Base-by-base conservation (phyloP, 1,140 invertebrate genomes). In the Bicyclus anynana region DNA sequence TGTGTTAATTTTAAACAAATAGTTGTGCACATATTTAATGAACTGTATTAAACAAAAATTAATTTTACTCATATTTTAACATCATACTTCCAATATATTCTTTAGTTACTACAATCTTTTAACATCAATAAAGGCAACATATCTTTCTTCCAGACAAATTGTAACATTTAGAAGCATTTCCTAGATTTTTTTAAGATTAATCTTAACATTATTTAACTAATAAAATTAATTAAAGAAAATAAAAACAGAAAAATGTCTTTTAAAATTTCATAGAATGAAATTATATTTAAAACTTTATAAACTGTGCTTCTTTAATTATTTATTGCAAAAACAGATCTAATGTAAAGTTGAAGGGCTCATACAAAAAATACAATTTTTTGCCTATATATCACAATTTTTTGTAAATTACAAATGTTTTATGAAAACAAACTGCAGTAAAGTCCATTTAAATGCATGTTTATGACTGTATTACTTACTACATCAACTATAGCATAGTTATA, bases 71-170 rank as follows among this genome's bases (percentile, higher is more conserved):
- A 38, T 14, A 38, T 2, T 38, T 35, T 16, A 14, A 38, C 35
- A 14, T 17, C 37, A 16, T 38, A 10, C 29, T 38, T 13, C 40
- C 5, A 44, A 12, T 35, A 35, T 35, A 35, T 13, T 40, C 4
- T 40, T 18, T 40, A 35, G 2, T 35, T 35, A 13, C 33, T 35
- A 12, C n/a, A 2, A 35, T 5, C 40, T 21, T 20, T 21, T 44
- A 26, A 53, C 33, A 59, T 35, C 40, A 51, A 27, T 52, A 59
- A 64, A 64, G 62, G 62, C 62, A 52, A 55, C 53, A 42, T 52
- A 48, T 50, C 23, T 48, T 52, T 53, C 56, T 56, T 47, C 21
- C 27, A 56, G 12, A 14, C 14, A 14, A 2, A 54, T 38, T 13
- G 48, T 29, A 35, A 37, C 13, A 12, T 37, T 12, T 18, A 51